phyloP scores from a whole-genome alignment of 2,888 invertebrate genomes.

The Conistra vaccinii region DNA sequence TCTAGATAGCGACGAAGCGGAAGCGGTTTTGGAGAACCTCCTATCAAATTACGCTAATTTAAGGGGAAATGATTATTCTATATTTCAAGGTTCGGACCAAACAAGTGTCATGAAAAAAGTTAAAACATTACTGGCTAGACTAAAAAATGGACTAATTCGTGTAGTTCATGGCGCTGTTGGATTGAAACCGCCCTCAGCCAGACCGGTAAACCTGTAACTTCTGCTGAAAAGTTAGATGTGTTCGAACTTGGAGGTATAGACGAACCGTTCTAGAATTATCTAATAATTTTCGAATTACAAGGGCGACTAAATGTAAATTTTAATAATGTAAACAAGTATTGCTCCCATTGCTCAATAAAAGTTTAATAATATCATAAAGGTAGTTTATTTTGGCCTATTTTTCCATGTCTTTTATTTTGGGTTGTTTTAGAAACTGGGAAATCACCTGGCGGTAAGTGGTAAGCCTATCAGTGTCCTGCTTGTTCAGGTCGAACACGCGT shows the following conservation, averaged over 20 bases:
- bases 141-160: not conserved
- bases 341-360: constrained; percentile 26
- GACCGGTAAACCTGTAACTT: not conserved
- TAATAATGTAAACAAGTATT: not conserved
- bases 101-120: not conserved
- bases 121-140: not conserved
- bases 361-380: not conserved
- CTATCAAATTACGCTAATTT: constrained; percentile 4
- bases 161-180: not conserved
- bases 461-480: not conserved
- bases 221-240: not conserved
- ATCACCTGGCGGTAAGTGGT: too few species aligned
- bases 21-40: not conserved
- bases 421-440: not conserved
- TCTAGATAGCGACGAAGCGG: not conserved
- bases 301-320: not conserved
- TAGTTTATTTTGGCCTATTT: not conserved
- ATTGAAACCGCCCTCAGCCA: not conserved
- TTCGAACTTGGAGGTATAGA: not conserved
- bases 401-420: not conserved
- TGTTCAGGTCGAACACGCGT: not conserved
- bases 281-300: not conserved
- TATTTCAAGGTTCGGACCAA: not conserved
- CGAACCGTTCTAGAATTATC: not conserved
- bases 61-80: not conserved